phyloP scores from a whole-genome alignment of 2,797 vertebrate genomes.

The Cyprinodon diabolis region DNA sequence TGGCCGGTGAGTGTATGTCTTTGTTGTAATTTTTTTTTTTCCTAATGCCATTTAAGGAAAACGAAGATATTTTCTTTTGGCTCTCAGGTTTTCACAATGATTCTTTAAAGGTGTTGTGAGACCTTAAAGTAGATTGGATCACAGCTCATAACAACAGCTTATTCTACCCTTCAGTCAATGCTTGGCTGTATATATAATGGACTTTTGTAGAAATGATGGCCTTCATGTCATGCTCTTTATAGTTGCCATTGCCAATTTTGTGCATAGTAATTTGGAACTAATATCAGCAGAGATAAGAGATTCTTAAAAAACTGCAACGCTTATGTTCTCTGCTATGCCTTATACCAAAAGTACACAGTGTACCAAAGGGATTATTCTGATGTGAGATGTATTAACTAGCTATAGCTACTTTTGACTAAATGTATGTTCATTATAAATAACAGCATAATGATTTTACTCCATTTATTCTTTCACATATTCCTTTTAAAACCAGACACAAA shows the following conservation, averaged over 20 bases:
- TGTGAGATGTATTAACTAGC: background rate
- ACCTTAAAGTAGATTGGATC: background rate
- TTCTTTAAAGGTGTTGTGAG: background rate
- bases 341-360: background rate
- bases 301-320: background rate
- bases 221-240: background rate
- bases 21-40: background rate
- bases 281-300: background rate
- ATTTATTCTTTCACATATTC: background rate
- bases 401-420: background rate
- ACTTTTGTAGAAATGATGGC: background rate
- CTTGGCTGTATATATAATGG: background rate
- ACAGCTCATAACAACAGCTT: background rate
- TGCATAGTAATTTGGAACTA: background rate
- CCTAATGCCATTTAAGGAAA: background rate
- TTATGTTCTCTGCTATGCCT: background rate
- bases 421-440: background rate
- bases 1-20: too few species aligned
- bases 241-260: background rate
- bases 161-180: background rate
- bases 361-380: background rate
- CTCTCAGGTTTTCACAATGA: background rate
- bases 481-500: background rate
- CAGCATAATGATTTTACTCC: background rate
- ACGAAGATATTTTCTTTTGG: background rate